Evolutionary conservation across 2,888 invertebrate species (phyloP), one percentile per base, ranked within the genome.

Genomic region (Apotomis turbidana): DNA sequence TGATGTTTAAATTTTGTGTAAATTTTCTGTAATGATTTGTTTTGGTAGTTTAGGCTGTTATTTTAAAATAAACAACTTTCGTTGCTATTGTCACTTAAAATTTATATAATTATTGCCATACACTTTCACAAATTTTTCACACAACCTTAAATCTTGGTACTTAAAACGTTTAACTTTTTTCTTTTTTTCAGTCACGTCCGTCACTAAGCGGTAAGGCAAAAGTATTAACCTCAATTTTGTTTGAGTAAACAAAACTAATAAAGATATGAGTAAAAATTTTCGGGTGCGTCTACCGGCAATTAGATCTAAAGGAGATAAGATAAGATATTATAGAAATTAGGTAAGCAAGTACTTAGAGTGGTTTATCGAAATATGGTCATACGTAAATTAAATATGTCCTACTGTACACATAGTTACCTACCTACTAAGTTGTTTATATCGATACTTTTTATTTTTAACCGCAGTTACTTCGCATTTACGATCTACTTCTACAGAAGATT

Each of bases 271-370:
- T 68, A 55, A 76, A 60, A 80, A 83, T 78, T 52, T 81, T 82
- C 41, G 82, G 86, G 84, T 83, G 86, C 87, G 87, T 83, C 83
- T 81, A 74, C 76, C 75, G 80, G 79, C 88, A 90, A 89, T 88
- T 89, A 90, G 82, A 87, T 78, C 77, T 78, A 81, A 81, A 80
- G 78, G 79, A 76, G 83, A 77, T 82, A 78, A 80, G 84, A 86
- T 87, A 84, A 74, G 76, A 73, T 54, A 41, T 62, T 87, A 86
- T 86, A 84, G 41, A 87, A 86, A 87, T 87, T 78, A 79, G 60
- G 41, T 44, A 71, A 61, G 55, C 70, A 70, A 63, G 61, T 68
- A 59, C 63, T 59, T 54, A 71, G 57, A n/a, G 27, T 27, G 27
- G 27, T 27, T 6, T 64, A 64, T 62, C 46, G 44, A 51, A 61